A percentile compares a stretch with the other conserved stretches of the same genome.
These are phyloP conservation scores for Siphamia tubifer DNA, from an alignment of 2,113 vertebrate genomes.

Conservation along the genomic window DNA sequence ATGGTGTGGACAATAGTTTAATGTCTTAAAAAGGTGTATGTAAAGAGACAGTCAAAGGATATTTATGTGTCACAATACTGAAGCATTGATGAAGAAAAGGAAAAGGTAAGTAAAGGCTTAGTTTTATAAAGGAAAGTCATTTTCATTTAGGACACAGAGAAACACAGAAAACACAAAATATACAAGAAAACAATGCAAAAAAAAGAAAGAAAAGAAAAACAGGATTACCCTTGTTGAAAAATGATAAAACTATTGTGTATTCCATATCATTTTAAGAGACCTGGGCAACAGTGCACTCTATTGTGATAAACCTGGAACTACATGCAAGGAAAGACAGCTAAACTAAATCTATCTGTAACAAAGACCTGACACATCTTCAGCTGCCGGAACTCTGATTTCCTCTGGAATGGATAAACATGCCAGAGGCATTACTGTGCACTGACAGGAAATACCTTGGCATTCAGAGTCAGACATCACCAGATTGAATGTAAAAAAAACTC, in stretches of 20 bases:
- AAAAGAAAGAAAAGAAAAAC: no score
- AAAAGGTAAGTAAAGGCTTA: no score
- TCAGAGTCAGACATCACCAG: neutral
- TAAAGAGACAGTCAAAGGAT: neutral
- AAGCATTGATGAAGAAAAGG: neutral
- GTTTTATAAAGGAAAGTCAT: no score
- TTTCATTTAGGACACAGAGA: no score
- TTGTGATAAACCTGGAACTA: no score
- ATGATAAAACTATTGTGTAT: neutral
- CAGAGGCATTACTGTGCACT: neutral
- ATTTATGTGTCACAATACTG: neutral
- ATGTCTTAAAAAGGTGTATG: neutral
- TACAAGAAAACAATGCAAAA: no score
- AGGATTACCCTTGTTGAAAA: neutral
- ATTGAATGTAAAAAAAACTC: neutral
- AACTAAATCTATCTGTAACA: neutral
- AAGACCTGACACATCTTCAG: neutral
- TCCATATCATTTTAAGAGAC: neutral
- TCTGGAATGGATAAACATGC: conserved; percentile 43
- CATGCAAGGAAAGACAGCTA: no score
- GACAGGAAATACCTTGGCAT: conserved; percentile 51
- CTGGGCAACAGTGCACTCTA: neutral
- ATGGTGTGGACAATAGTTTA: neutral
- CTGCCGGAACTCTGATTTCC: conserved; percentile 61
- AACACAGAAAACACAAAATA: no score